phyloP scores from a whole-genome alignment of 2,888 invertebrate species.

The Scaptodrosophila latifasciaeformis region DNA sequence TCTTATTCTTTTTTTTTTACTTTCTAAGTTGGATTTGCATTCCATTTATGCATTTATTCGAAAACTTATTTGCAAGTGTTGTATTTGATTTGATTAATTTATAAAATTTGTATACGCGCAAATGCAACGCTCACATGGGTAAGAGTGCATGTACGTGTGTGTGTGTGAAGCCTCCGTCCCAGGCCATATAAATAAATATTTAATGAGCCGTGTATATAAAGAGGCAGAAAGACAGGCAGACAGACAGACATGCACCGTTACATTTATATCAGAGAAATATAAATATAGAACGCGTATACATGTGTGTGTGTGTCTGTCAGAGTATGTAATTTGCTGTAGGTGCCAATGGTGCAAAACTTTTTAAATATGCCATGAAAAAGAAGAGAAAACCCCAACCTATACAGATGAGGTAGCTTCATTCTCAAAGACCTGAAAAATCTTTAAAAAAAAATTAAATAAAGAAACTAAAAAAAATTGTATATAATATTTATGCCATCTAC shows the following conservation, averaged over 20 bases:
- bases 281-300: constrained; percentile 9
- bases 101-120: constrained; percentile 31
- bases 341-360: constrained; percentile 39
- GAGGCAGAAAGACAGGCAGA: too few relatives aligned
- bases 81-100: constrained; percentile 57
- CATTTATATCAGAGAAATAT: constrained; percentile 2
- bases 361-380: not conserved
- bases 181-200: too few relatives aligned
- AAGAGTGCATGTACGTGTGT: too few relatives aligned
- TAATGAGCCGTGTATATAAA: too few relatives aligned
- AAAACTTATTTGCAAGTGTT: constrained; percentile 45
- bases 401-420: too few relatives aligned
- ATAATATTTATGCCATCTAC: too few relatives aligned
- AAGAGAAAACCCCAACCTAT: too few relatives aligned
- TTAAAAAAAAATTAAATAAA: constrained; percentile 2
- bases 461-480: not conserved
- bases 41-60: constrained; percentile 34
- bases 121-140: constrained; percentile 5
- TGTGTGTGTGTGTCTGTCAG: constrained; percentile 12
- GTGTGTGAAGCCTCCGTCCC: too few relatives aligned
- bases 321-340: constrained; percentile 54
- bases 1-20: too few relatives aligned
- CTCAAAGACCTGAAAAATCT: too few relatives aligned
- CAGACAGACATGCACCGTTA: not conserved
- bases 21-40: too few relatives aligned